phyloP scores from a whole-genome alignment of 2,888 invertebrate genomes.

The Heliconius sara region DNA sequence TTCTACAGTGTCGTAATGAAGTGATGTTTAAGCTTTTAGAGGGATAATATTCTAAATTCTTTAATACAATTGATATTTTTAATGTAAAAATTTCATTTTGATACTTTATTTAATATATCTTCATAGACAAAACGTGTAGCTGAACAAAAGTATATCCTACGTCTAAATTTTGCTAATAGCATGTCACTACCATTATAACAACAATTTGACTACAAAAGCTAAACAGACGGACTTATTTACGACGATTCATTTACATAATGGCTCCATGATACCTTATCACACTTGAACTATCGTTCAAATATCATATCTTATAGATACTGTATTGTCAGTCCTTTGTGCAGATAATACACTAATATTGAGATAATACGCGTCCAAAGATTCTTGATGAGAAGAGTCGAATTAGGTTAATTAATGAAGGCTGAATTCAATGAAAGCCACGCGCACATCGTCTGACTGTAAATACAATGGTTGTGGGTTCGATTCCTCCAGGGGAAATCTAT shows the following conservation, averaged over 20 bases:
- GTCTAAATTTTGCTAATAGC: background rate
- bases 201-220: background rate
- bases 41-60: background rate
- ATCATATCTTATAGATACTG: conserved; percentile 1
- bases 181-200: background rate
- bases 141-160: background rate
- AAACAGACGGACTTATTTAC: background rate
- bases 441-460: no score
- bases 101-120: no score
- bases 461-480: no score
- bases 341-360: background rate
- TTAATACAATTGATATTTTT: background rate
- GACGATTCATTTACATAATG: background rate
- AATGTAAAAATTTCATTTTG: no score
- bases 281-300: background rate
- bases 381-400: background rate
- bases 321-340: background rate
- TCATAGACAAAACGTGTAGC: background rate
- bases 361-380: background rate
- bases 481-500: no score
- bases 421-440: no score
- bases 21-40: conserved; percentile 26
- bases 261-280: background rate
- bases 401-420: background rate
- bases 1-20: conserved; percentile 33